Conservation (phyloP, 2,113 vertebrate species). For the rabbit (Oryctolagus cuniculus) region mOryCun1.1 NC_091438.1:104356001-104356500, state of each 20-base stretch:
- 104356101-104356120: not conserved
- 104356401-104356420: not conserved
- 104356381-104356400: not conserved
- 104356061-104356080: not conserved
- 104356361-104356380: conserved; percentile 39
- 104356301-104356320: not conserved
- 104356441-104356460: not conserved
- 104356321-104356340: not conserved
- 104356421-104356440: not conserved
- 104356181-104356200: not conserved
- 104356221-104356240: not conserved
- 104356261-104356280: not conserved
- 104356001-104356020: conserved; percentile 21
- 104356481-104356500: not conserved
- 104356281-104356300: not conserved
- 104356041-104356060: not conserved
- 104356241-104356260: not conserved
- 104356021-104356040: conserved; percentile 38
- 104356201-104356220: not conserved
- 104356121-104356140: not conserved
- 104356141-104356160: not conserved
- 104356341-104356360: not conserved
- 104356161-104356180: not conserved
- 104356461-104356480: not conserved
- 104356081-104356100: not conserved